These are phyloP conservation scores for Choloepus didactylus DNA, from an alignment of 2,797 vertebrate species.

Conservation along the genomic window DNA sequence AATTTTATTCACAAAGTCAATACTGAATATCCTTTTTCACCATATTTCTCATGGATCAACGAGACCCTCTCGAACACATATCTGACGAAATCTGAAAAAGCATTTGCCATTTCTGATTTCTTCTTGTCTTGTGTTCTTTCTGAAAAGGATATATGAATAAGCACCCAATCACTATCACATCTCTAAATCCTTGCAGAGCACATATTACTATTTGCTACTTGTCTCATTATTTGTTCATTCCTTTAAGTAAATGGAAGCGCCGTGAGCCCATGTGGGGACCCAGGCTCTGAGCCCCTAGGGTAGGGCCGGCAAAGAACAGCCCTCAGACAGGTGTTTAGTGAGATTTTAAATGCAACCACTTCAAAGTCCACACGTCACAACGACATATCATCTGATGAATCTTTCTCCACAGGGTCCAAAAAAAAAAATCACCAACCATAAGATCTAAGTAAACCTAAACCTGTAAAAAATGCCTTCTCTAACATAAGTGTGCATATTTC, in stretches of 20 bases:
- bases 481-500: not conserved
- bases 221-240: not conserved
- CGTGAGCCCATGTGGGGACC: not conserved
- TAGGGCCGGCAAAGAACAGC: not conserved
- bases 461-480: not conserved
- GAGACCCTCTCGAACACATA: not conserved
- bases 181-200: not conserved
- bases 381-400: not conserved
- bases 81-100: not conserved
- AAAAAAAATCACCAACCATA: not conserved
- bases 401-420: not conserved
- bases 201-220: not conserved
- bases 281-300: not conserved
- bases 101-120: not conserved
- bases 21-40: not conserved
- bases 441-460: not conserved
- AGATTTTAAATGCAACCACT: not conserved
- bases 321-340: not conserved
- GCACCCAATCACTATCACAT: not conserved
- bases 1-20: not conserved
- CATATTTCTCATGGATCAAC: not conserved
- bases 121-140: not conserved
- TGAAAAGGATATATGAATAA: not conserved
- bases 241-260: not conserved
- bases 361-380: not conserved